Evolutionary conservation across 2,797 vertebrate species (phyloP).

Genomic region (Cichlasoma orientale): DNA sequence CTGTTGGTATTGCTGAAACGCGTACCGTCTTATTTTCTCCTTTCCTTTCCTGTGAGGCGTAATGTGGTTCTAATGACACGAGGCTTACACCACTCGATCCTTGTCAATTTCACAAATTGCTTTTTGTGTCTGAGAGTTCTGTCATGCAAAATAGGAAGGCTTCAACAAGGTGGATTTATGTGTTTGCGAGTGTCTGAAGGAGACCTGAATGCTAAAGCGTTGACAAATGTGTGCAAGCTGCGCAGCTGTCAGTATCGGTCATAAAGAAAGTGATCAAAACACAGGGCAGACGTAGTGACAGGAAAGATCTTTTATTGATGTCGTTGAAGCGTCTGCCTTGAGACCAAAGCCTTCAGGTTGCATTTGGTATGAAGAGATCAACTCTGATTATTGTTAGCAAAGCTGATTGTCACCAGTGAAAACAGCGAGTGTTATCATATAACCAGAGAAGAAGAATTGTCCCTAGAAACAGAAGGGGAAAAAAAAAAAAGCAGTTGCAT

Average conservation of each 20-base stretch:
- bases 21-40: constrained; percentile 91
- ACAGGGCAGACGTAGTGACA: constrained; percentile 8
- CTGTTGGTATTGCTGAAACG: constrained; percentile 97
- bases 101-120: constrained; percentile 91
- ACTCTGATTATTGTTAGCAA: constrained; percentile 6
- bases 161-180: constrained; percentile 35
- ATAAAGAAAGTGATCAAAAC: constrained; percentile 34
- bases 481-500: neutral
- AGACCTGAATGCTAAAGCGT: constrained; percentile 26
- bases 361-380: constrained; percentile 24
- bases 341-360: constrained; percentile 22
- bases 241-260: constrained; percentile 21
- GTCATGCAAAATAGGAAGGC: constrained; percentile 50
- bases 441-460: neutral
- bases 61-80: constrained; percentile 43
- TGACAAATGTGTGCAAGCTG: constrained; percentile 26
- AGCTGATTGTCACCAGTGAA: constrained; percentile 21
- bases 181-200: constrained; percentile 23
- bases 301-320: constrained; percentile 31
- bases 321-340: constrained; percentile 3
- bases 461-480: neutral
- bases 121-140: constrained; percentile 47
- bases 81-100: constrained; percentile 62
- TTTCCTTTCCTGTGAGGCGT: constrained; percentile 57
- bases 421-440: neutral